A percentile compares a stretch with the other conserved stretches of the same genome.
These are phyloP conservation scores for Xerus inauris DNA, from an alignment of 2,113 vertebrate genomes.

Conservation along the genomic window DNA sequence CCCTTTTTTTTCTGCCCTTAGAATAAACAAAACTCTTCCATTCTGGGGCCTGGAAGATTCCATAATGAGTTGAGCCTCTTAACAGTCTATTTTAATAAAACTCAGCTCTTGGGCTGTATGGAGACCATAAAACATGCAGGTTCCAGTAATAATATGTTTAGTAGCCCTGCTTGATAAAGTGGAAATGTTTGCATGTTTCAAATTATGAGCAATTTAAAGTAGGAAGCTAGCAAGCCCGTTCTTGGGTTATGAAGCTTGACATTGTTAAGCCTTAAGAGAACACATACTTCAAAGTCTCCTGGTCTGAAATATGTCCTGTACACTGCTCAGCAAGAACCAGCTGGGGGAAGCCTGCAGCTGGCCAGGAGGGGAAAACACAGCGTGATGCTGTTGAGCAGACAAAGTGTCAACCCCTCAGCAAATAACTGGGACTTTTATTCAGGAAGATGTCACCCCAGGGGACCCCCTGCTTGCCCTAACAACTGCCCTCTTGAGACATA, in stretches of 20 bases:
- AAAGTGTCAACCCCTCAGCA: background rate
- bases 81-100: conserved; percentile 91
- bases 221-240: conserved; percentile 88
- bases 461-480: background rate
- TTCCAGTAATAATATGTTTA: conserved; percentile 89
- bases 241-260: conserved; percentile 90
- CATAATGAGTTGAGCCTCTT: conserved; percentile 88
- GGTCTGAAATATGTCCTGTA: conserved; percentile 83
- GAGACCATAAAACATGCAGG: conserved; percentile 89
- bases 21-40: conserved; percentile 87
- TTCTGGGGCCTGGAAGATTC: conserved; percentile 85
- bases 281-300: conserved; percentile 85
- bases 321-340: conserved; percentile 65
- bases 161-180: conserved; percentile 89
- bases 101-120: conserved; percentile 85
- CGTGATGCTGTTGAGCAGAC: fast-evolving
- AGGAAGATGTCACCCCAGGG: background rate
- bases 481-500: background rate
- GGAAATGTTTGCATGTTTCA: conserved; percentile 91
- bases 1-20: conserved; percentile 62
- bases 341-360: background rate
- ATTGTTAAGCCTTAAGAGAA: conserved; percentile 88
- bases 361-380: background rate
- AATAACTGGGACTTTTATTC: background rate
- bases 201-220: conserved; percentile 90